These are phyloP conservation scores for Antennarius striatus DNA, from an alignment of 2,113 vertebrate species.

Conservation along the genomic window DNA sequence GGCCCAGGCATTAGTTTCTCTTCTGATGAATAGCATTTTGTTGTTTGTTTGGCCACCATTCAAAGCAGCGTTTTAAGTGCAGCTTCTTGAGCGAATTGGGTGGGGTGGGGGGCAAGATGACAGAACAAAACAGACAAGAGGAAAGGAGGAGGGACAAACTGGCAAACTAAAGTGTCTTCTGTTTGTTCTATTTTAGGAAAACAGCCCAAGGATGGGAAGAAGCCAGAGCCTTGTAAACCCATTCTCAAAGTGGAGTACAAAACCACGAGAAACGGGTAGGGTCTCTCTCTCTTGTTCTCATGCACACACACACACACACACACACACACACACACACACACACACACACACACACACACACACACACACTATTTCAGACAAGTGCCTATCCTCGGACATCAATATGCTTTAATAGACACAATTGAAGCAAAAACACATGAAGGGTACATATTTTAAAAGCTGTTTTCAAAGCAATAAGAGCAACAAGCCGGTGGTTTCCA, in stretches of 20 bases:
- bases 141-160: slow-evolving; percentile 35
- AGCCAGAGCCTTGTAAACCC: slow-evolving; percentile 98
- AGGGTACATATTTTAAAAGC: too few species aligned
- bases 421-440: too few species aligned
- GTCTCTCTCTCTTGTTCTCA: background rate
- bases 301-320: background rate
- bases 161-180: slow-evolving; percentile 56
- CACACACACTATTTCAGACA: background rate
- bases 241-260: slow-evolving; percentile 99
- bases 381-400: too few species aligned
- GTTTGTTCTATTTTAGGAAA: slow-evolving; percentile 88
- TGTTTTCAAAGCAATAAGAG: too few species aligned
- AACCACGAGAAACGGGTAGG: slow-evolving; percentile 94
- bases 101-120: slow-evolving; percentile 12
- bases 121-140: slow-evolving; percentile 24
- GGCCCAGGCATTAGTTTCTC: slow-evolving; percentile 29
- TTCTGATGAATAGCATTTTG: slow-evolving; percentile 38
- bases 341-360: background rate
- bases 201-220: slow-evolving; percentile 98
- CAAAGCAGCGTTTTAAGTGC: slow-evolving; percentile 44
- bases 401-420: too few species aligned
- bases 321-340: background rate
- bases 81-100: slow-evolving; percentile 20
- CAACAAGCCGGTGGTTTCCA: too few species aligned
- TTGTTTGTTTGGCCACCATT: slow-evolving; percentile 32